phyloP scores from a whole-genome alignment of 2,888 invertebrate genomes.

The Latheticus oryzae region DNA sequence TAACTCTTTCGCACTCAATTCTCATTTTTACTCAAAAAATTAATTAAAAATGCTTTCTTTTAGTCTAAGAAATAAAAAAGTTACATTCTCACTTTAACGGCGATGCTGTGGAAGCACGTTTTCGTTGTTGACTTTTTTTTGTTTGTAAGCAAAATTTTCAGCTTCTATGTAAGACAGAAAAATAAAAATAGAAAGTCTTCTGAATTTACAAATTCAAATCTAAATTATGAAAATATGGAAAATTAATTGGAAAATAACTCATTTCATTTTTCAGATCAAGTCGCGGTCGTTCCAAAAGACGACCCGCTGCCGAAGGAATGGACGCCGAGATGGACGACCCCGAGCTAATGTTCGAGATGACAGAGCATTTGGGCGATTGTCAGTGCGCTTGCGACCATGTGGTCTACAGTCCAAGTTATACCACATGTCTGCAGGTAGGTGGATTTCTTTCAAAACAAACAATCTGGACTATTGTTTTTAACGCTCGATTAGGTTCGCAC shows the following conservation, averaged over 20 bases:
- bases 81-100: too few relatives aligned
- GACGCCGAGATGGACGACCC: constrained; percentile 64
- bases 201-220: too few relatives aligned
- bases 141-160: too few relatives aligned
- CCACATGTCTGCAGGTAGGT: constrained; percentile 63
- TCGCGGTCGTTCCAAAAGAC: constrained; percentile 52
- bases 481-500: constrained; percentile 11
- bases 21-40: too few relatives aligned
- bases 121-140: background rate
- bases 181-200: too few relatives aligned
- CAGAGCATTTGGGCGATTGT: constrained; percentile 61
- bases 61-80: too few relatives aligned
- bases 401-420: constrained; percentile 63
- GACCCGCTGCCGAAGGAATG: constrained; percentile 64
- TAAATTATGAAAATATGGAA: too few relatives aligned
- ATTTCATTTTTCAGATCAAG: constrained; percentile 49
- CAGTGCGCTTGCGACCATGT: constrained; percentile 64
- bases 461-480: constrained; percentile 6
- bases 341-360: constrained; percentile 62
- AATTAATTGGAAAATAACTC: constrained; percentile 33
- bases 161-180: too few relatives aligned
- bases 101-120: constrained; percentile 1
- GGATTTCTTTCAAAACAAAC: background rate
- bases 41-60: too few relatives aligned
- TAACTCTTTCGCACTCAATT: too few relatives aligned